A percentile compares a stretch with the other conserved stretches of the same genome.
Evolutionary conservation across 2,113 vertebrate species (phyloP).

Genomic region (Hippopotamus amphibius): DNA sequence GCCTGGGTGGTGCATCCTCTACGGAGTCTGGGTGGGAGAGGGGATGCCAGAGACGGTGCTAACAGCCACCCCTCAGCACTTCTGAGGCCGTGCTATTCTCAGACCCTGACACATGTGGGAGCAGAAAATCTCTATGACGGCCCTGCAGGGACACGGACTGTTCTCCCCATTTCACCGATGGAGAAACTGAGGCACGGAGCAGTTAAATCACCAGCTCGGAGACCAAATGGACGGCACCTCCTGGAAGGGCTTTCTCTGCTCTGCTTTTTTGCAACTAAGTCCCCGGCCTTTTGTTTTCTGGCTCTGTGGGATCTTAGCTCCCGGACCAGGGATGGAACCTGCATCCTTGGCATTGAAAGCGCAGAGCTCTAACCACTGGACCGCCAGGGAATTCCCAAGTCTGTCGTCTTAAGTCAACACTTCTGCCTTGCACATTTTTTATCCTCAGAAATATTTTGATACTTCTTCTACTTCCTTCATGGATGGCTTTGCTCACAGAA

Average conservation of each 20-base stretch:
- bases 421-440: background rate
- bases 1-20: background rate
- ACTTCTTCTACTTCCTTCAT: background rate
- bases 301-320: background rate
- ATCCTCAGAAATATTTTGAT: background rate
- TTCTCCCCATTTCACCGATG: background rate
- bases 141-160: accelerated
- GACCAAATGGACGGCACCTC: background rate
- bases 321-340: background rate
- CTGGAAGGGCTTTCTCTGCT: background rate
- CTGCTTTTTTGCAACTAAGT: background rate
- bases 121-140: background rate
- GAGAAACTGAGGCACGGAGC: conserved; percentile 20
- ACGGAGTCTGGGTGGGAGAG: background rate
- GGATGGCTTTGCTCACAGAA: background rate
- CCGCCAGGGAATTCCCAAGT: background rate
- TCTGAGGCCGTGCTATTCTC: background rate
- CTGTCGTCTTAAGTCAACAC: background rate
- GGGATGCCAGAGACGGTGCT: background rate
- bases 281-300: background rate
- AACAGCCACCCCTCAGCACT: background rate
- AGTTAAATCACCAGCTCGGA: background rate
- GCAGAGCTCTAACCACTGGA: background rate
- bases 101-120: background rate
- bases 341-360: background rate